Evolutionary conservation across 2,113 vertebrate genomes (phyloP).

Genomic region (Ctenomys sociabilis): DNA sequence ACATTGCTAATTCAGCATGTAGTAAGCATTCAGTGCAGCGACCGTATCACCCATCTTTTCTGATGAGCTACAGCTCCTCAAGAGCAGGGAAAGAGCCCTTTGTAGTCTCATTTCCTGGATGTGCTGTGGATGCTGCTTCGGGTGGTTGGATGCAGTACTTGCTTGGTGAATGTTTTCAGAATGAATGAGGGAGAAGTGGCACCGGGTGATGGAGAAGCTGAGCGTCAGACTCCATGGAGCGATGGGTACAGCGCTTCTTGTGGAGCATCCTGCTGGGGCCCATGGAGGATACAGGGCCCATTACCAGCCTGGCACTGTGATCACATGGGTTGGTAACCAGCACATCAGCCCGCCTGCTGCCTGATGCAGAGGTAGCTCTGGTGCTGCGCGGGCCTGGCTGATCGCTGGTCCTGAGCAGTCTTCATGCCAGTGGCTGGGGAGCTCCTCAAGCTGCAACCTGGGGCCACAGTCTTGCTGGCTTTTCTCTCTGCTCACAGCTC

Average conservation of each 20-base stretch:
- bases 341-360: accelerated
- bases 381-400: accelerated
- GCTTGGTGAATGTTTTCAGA: background rate
- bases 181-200: background rate
- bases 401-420: accelerated
- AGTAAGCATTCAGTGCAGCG: accelerated
- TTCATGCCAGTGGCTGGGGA: background rate
- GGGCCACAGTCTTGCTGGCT: background rate
- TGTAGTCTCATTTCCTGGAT: background rate
- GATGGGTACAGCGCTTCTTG: accelerated
- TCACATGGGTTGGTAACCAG: background rate
- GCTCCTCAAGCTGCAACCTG: background rate
- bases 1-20: accelerated
- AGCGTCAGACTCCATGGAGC: accelerated
- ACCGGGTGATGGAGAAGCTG: background rate
- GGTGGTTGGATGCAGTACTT: accelerated
- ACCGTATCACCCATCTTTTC: background rate
- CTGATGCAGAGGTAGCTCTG: background rate
- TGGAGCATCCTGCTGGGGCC: background rate
- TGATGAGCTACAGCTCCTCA: background rate
- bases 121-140: background rate
- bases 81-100: background rate
- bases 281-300: background rate
- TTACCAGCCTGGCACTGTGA: accelerated
- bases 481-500: background rate